Evolutionary conservation across 92 coral and sea anemone species (phyloP), one percentile per base, ranked within the genome.

Genomic region (Umimayanthus kanabou): DNA sequence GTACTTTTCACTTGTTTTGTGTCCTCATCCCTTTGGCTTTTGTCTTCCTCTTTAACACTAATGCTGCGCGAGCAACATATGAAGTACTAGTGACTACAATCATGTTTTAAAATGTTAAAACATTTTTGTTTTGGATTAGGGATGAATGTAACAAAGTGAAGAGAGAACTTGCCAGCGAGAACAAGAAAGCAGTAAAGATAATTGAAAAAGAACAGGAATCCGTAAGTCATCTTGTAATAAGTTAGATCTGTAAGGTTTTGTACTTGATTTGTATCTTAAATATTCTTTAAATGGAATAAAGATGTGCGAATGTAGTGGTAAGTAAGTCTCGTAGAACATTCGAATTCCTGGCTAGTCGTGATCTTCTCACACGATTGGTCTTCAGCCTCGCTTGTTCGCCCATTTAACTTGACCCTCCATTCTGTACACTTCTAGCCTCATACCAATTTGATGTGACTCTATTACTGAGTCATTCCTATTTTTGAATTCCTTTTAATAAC

Each of bases 201-300:
- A 70, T 83, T 45, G 87, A 83, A 67, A 71, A 83, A 49, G 87
- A 70, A 83, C 50, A 83, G 39, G 77, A 50, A 64, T 64, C 42
- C 25, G 87, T 83, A 70, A 69, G 87, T 47, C 25, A 13, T 67
- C 14, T 5, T 29, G 39, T 50, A 4, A 9, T 45, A 5, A 9
- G 49, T 45, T 45, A 45, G 49, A 45, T 45, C 49, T 45, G 6
- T 4, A 45, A 9, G 49, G 58, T 13, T 9, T 53, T 53, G 4
- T 15, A 53, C 2, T 15, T 50, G 58, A 15, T 13, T 13, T 53
- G 11, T 4, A 53, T 53, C 20, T 14, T 53, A 53, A 15, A 14
- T 53, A 53, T 53, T 53, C 14, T 9, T 3, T 15, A 11, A 53
- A 53, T 4, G 69, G 26, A 3, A 9, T 61, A 18, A 61, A 20